Evolutionary conservation across 2,888 invertebrate genomes (phyloP), one percentile per base, ranked within the genome.

Genomic region (Apotomis capreana): DNA sequence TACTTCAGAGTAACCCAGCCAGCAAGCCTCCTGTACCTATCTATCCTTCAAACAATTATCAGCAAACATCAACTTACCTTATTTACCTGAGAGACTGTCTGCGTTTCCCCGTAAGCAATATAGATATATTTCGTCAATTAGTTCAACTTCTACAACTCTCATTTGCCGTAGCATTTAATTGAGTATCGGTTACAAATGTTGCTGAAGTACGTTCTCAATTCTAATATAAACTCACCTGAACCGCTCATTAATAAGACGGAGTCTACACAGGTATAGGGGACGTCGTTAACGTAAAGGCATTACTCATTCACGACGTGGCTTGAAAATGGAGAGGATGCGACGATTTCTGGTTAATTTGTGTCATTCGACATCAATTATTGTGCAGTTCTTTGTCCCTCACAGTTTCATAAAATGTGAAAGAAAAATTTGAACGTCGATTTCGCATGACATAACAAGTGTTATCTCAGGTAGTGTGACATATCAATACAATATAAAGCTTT

Each of bases 241-340:
- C 46, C 13, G 49, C 4, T 54, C 70, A 70, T 70, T 61, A 67
- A 71, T 71, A 71, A 71, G 61, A 61, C 46, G 13, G 67, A 67
- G 54, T 26, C 49, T 71, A 68, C 57, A 71, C 44, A 68, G 26
- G 51, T 68, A 60, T 67, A 70, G 49, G 54, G 15, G 60, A 70
- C 13, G 68, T 71, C 73, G 67, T 74, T 79, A 83, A 86, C 87
- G 86, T 89, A 87, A 88, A 83, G 84, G 83, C 86, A 85, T 88
- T 87, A 86, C 84, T 86, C 85, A 85, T 78, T 72, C 76, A 76
- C 74, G 78, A 49, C 10, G 77, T 75, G 75, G 78, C 78, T 70
- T 58, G 84, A 86, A 87, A 87, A 87, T 88, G 8, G 49, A 49
- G 49, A 49, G 9, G 49, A 49, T 49, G 9, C 49, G 49, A 49